Conservation (phyloP, 1,140 invertebrate genomes). For the Achatina immaculata region DNA sequence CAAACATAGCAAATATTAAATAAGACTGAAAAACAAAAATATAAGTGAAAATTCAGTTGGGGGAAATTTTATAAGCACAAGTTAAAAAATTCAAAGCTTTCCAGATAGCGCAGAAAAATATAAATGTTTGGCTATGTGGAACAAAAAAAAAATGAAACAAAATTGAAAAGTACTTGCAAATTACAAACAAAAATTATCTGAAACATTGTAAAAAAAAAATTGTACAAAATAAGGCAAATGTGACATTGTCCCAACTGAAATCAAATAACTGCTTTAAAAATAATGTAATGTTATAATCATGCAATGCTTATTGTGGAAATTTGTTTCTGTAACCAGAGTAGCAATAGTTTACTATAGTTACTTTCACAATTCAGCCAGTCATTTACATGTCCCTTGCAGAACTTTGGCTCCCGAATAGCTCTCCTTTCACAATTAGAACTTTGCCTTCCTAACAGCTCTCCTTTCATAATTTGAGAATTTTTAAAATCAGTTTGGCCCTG, state of each 20-base stretch:
- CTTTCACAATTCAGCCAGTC: no score
- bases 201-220: neutral
- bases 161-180: neutral
- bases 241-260: neutral
- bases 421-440: no score
- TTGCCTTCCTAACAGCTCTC: no score
- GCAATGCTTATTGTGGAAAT: no score
- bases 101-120: neutral
- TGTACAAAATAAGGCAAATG: slow-evolving; percentile 10
- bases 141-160: neutral
- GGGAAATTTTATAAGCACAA: neutral
- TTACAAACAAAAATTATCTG: neutral
- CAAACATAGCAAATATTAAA: slow-evolving; percentile 6
- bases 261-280: no score
- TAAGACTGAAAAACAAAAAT: neutral
- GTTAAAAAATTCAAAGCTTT: neutral
- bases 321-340: no score
- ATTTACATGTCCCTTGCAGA: no score
- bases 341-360: no score
- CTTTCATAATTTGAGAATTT: no score
- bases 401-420: no score
- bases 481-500: no score
- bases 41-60: neutral
- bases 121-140: neutral
- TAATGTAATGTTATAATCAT: no score